Conservation (phyloP, 2,888 invertebrate genomes). For the Drosophila bunnanda region DNA sequence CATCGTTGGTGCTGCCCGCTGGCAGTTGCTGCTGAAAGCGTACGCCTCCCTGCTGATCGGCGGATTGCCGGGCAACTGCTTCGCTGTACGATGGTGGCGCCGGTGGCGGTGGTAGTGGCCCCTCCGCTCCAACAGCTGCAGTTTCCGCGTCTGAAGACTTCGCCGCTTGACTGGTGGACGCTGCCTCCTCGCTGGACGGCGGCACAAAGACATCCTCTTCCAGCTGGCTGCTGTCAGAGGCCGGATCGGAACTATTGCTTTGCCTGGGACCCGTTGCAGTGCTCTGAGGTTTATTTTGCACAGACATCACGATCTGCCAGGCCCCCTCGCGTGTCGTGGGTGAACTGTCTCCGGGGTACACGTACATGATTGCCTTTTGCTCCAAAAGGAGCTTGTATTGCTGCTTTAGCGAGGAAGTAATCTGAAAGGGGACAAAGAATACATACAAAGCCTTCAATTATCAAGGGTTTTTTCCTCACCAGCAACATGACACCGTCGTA, state of each 20-base stretch:
- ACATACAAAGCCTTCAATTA: too few relatives aligned
- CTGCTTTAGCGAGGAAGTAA: constrained; percentile 89
- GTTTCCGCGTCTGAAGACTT: constrained; percentile 31
- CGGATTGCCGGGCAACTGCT: constrained; percentile 58
- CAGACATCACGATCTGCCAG: constrained; percentile 84
- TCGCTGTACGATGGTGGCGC: constrained; percentile 75
- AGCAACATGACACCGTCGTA: constrained; percentile 86
- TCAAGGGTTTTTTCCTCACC: constrained; percentile 79
- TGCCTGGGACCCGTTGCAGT: constrained; percentile 53
- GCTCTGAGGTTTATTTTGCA: constrained; percentile 70
- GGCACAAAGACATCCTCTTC: constrained; percentile 82
- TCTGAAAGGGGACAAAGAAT: constrained; percentile 84
- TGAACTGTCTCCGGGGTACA: constrained; percentile 87
- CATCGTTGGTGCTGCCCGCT: constrained; percentile 57
- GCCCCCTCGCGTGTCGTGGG: constrained; percentile 81
- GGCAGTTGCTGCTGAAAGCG: constrained; percentile 72
- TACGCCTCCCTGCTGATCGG: constrained; percentile 43
- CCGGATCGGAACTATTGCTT: constrained; percentile 82
- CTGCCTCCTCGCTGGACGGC: constrained; percentile 64
- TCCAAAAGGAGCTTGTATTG: constrained; percentile 94
- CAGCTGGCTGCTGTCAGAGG: constrained; percentile 79
- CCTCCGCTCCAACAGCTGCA: constrained; percentile 25
- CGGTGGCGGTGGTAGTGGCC: constrained; percentile 55
- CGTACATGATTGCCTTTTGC: constrained; percentile 90
- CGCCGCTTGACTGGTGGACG: constrained; percentile 38